Evolutionary conservation across 2,113 vertebrate genomes (phyloP).

Genomic region (Bufo bufo): DNA sequence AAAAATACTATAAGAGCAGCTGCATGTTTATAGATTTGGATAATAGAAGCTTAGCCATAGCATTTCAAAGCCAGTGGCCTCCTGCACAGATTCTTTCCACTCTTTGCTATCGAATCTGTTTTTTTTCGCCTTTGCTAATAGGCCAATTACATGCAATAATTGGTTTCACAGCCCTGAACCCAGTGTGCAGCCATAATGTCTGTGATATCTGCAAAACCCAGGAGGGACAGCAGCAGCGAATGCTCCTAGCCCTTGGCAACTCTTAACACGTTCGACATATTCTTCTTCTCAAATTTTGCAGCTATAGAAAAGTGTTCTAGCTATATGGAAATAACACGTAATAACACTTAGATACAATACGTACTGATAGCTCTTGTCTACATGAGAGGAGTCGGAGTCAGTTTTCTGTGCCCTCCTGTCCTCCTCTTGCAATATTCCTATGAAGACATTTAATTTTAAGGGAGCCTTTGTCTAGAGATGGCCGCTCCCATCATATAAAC

Average conservation of each 20-base stretch:
- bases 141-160: conserved; percentile 22
- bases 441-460: not conserved
- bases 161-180: conserved; percentile 9
- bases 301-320: not conserved
- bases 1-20: not conserved
- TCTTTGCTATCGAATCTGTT: conserved; percentile 13
- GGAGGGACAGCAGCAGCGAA: not conserved
- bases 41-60: not conserved
- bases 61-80: conserved; percentile 16
- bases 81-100: conserved; percentile 13
- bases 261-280: not conserved
- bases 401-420: not conserved
- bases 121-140: not conserved
- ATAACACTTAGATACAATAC: not conserved
- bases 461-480: not conserved
- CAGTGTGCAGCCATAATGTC: not conserved
- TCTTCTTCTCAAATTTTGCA: not conserved
- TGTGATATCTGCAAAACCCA: not conserved
- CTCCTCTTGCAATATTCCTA: not conserved
- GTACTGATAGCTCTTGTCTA: not conserved
- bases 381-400: not conserved
- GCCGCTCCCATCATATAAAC: not conserved
- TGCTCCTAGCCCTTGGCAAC: not conserved
- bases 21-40: not conserved
- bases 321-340: not conserved